Evolutionary conservation across 2,888 invertebrate genomes (phyloP), one percentile per base, ranked within the genome.

Genomic region (Cheilosia impressa): DNA sequence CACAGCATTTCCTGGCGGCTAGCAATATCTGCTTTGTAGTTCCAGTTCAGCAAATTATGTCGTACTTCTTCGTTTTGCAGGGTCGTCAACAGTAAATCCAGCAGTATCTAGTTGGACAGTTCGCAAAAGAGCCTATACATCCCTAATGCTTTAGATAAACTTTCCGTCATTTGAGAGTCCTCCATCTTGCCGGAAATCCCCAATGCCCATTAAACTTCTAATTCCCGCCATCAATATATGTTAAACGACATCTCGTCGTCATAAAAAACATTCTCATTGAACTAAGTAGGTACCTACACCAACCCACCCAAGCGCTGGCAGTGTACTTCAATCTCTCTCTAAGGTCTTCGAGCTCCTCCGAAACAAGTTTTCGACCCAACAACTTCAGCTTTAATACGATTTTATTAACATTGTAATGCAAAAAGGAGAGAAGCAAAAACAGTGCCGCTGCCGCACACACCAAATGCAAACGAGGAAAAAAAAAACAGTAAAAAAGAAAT

Each of bases 341-440:
- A 65, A 65, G 63, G 73, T 45, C 45, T 73, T 60, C 60, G 38
- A 24, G 50, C 9, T 27, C 62, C 43, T 27, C 62, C 43, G 38
- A 76, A 76, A 76, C 76, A 69, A 77, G 77, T 77, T 77, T 58
- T 45, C 19, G 19, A 57, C 63, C 45, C n/a, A 71, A 60, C 60
- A 77, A 71, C 71, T 78, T 71, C 71, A 55, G 52, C 68, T 58
- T 50, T 24, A 10, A 50, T 50, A 66, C 68, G 55, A 78, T 78
- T 71, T 78, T 58, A 69, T 78, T 78, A 63, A 41, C 63, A 71
- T 7, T 27, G 27, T 63, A 71, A 62, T 38, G 63, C 58, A 69
- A 52, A 75, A 7, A 13, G 7, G 17, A 45, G 19, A 27, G 4
- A 17, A 13, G n/a, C n/a, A 19, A 45, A 34, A 43, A 57, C 41